These are phyloP conservation scores for Drosophila bifasciata DNA, from an alignment of 1,140 invertebrate species.

Conservation along the genomic window DNA sequence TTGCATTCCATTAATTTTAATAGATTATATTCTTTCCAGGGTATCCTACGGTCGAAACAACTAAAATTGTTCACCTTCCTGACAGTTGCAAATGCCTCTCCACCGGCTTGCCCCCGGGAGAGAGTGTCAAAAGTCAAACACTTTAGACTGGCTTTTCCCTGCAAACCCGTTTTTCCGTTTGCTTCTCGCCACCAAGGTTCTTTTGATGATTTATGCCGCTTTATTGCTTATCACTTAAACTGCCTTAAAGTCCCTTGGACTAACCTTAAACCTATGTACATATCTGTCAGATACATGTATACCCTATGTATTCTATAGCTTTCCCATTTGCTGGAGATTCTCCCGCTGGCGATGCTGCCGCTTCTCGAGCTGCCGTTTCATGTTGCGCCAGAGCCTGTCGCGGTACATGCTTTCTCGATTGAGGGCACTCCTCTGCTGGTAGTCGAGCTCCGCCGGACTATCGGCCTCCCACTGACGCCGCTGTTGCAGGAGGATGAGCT, in stretches of 20 bases:
- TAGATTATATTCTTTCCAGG: slow-evolving; percentile 2
- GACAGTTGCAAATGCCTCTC: slow-evolving; percentile 30
- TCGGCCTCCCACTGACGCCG: slow-evolving; percentile 47
- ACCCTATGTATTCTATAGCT: not conserved
- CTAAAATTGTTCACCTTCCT: slow-evolving; percentile 18
- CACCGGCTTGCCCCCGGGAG: slow-evolving; percentile 10
- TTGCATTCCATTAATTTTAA: no score
- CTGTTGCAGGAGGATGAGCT: slow-evolving; percentile 51
- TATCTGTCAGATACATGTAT: not conserved
- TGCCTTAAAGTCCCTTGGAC: slow-evolving; percentile 4
- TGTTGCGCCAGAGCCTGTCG: slow-evolving; percentile 47
- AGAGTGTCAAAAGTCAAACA: slow-evolving; percentile 65
- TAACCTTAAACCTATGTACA: not conserved
- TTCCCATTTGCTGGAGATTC: slow-evolving; percentile 39
- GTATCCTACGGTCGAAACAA: slow-evolving; percentile 4
- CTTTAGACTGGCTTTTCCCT: slow-evolving; percentile 37
- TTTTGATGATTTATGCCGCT: slow-evolving; percentile 50
- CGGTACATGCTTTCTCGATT: slow-evolving; percentile 56
- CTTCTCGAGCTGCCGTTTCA: slow-evolving; percentile 50
- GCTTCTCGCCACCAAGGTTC: not conserved
- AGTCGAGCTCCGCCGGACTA: slow-evolving; percentile 24
- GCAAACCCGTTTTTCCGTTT: slow-evolving; percentile 26
- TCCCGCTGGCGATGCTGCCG: slow-evolving; percentile 25
- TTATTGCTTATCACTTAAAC: slow-evolving; percentile 33
- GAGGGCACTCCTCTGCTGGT: slow-evolving; percentile 42